These are phyloP conservation scores for Gryllus longicercus DNA, from an alignment of 2,888 invertebrate genomes.

Conservation along the genomic window DNA sequence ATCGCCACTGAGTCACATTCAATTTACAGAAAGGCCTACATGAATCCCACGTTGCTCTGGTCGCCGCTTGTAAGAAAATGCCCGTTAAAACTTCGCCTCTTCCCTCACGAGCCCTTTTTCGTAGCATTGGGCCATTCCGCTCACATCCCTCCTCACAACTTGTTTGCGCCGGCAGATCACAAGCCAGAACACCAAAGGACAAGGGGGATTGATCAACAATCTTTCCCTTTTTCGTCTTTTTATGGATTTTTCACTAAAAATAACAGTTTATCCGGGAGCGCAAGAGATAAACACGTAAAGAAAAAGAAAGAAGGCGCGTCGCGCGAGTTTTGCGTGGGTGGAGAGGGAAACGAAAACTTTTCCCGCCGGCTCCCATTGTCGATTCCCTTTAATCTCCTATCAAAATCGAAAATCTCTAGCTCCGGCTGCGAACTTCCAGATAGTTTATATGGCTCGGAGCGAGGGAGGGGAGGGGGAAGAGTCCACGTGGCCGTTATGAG, in stretches of 20 bases:
- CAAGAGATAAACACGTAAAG: slow-evolving; percentile 10
- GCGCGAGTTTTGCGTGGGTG: neutral
- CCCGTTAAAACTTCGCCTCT: too few relatives aligned
- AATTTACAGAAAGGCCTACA: too few relatives aligned
- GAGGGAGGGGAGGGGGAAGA: too few relatives aligned
- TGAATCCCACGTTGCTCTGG: too few relatives aligned
- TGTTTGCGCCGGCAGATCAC: neutral
- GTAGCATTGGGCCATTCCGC: neutral
- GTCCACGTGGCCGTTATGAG: too few relatives aligned
- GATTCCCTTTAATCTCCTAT: slow-evolving; percentile 3
- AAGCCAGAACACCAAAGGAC: neutral
- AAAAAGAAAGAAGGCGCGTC: neutral
- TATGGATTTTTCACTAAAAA: neutral
- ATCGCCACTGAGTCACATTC: too few relatives aligned
- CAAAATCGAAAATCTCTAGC: neutral
- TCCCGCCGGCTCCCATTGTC: neutral
- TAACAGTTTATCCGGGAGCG: neutral
- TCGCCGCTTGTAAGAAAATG: too few relatives aligned
- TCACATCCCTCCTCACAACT: neutral
- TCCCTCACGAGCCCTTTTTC: too few relatives aligned
- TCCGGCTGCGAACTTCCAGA: too few relatives aligned
- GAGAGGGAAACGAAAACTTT: neutral
- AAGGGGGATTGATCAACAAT: neutral
- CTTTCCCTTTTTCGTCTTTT: neutral
- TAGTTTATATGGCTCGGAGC: too few relatives aligned